Evolutionary conservation across 2,113 vertebrate species (phyloP).

Genomic region (Actenoides lindsayi): DNA sequence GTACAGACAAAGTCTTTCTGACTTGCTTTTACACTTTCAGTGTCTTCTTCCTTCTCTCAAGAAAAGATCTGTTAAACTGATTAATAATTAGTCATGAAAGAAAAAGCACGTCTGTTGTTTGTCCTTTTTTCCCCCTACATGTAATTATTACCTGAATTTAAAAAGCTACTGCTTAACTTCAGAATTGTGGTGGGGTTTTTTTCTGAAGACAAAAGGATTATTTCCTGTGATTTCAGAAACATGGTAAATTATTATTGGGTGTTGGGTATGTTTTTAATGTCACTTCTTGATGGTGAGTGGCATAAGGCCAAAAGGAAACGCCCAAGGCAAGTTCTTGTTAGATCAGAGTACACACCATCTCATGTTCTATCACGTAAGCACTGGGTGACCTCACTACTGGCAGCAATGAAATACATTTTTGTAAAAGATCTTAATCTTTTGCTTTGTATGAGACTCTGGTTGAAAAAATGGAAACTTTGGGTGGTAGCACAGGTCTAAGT

Average conservation of each 20-base stretch:
- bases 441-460: neutral
- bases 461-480: neutral
- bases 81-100: neutral
- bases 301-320: conserved; percentile 5
- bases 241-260: neutral
- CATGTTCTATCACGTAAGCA: neutral
- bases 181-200: neutral
- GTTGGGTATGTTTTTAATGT: neutral
- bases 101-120: neutral
- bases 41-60: neutral
- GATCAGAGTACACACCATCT: neutral
- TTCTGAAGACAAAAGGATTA: neutral
- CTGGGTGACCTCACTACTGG: neutral
- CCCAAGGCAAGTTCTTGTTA: neutral
- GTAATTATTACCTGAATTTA: neutral
- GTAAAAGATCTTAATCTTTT: neutral
- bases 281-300: neutral
- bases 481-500: neutral
- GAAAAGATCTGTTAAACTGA: neutral
- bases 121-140: neutral
- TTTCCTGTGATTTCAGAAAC: neutral
- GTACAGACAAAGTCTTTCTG: neutral
- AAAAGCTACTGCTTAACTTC: neutral
- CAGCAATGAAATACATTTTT: neutral
- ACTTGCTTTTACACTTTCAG: neutral